Evolutionary conservation across 2,113 vertebrate genomes (phyloP), one percentile per base, ranked within the genome.

Genomic region (Odocoileus virginianus): DNA sequence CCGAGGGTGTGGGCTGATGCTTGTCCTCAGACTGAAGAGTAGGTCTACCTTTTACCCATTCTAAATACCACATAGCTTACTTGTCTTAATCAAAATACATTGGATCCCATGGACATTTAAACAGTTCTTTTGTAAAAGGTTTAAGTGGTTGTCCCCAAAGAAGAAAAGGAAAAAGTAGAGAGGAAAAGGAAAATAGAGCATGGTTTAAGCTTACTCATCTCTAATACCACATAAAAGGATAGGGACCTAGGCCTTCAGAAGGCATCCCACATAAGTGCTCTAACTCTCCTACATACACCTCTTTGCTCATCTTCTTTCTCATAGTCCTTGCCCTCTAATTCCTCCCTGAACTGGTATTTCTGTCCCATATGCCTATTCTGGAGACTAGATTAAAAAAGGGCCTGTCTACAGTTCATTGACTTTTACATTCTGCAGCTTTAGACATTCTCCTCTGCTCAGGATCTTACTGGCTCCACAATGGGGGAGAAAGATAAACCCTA

Each of bases 11-110:
- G 55, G 33, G 55, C 16, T 36, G 78, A 89, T 50, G 67, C 17
- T 87, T 90, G 28, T 27, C 21, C 6, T 78, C 76, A 95, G 50
- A 92, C 82, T 10, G 33, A 95, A 94, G 57, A 92, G 33, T 57
- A 23, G 45, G 40, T 43, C 36, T 71, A 57, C 36, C 7, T 17
- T 17, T 81, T 57, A 84, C 7, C 33, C 57, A 16, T 47, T 95
- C 43, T 88, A 54, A 95, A 87, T 28, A 67, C 4, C 4, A 2
- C 45, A 43, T 60, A 30, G 2, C 23, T 45, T 52, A 23, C 33
- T 33, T 86, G 84, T 81, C 58, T 74, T 88, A 94, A 23, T 57
- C 50, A 79, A 79, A 94, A 58, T 15, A 36, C 54, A 25, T 2
- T 60, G 67, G 61, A 61, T 88, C 58, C 79, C 57, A 74, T 0